Evolutionary conservation across 2,888 invertebrate genomes (phyloP), one percentile per base, ranked within the genome.

Genomic region (Ochropleura plecta): DNA sequence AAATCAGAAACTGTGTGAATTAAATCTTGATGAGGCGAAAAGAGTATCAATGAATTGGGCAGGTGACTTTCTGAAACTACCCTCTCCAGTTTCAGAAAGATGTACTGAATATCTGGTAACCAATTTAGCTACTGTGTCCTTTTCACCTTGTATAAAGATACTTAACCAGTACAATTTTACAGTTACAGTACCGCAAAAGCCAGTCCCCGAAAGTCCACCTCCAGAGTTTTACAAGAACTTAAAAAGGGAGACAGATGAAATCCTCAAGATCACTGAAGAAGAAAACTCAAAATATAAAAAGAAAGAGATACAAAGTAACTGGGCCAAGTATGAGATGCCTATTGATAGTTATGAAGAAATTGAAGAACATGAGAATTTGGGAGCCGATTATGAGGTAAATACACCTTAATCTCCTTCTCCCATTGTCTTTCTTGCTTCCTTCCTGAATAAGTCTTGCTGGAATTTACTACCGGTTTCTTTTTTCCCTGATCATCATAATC

Each of bases 311-410:
- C 93, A 94, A 88, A 96, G 96, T 78, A 96, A 96, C 80, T 96
- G 96, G 96, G 90, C 94, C 6, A 96, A 96, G 79, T 96, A 96
- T 93, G 96, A 96, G 84, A 91, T 96, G 91, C 96, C 96, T 0
- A 93, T 96, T 80, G 95, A 95, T 63, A 95, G 90, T 78, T 96
- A 96, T 84, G 96, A 96, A 57, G 94, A 95, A 73, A 91, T 95
- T 76, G 95, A 96, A 79, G 95, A 95, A 70, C 93, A 94, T 67
- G 95, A 96, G 70, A 93, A 93, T 73, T 82, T 94, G 76, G 96
- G 96, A n/a, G 96, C 96, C 42, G 95, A 96, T 86, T 96, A 95
- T 93, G 95, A 96, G 92, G 96, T 96, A 89, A 79, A 44, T 73
- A 59, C 30, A 30, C 30, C 30, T 1, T 30, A 1, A 1, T 30